Conservation (phyloP, 2,888 invertebrate species). For the Nineta flava region DNA sequence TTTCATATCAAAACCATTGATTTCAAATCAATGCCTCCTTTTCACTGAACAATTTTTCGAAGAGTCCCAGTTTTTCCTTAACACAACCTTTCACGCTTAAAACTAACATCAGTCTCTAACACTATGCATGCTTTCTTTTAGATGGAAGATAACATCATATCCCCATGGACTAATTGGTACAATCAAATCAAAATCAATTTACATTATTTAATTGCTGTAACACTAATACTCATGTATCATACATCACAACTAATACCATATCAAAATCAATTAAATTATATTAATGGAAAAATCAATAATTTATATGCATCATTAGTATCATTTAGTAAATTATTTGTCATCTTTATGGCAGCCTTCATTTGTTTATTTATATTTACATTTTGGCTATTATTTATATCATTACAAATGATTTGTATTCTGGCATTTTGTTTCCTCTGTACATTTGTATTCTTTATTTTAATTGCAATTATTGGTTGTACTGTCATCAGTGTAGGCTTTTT, state of each 20-base stretch:
- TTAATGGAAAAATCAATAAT: neutral
- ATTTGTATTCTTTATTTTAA: neutral
- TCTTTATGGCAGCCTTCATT: neutral
- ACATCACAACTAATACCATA: neutral
- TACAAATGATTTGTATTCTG: neutral
- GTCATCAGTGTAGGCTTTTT: neutral
- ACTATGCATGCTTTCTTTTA: no score
- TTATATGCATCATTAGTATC: neutral
- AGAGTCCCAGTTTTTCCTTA: no score
- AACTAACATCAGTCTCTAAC: no score
- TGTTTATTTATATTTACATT: constrained; percentile 1
- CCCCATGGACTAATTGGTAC: no score
- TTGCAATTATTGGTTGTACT: neutral
- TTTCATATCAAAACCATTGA: no score
- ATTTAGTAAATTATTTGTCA: neutral
- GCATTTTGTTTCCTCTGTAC: neutral
- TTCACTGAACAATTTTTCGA: no score
- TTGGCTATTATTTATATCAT: neutral
- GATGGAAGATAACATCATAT: no score
- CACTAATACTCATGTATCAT: no score
- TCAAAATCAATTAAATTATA: neutral
- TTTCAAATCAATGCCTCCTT: no score
- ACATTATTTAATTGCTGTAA: no score
- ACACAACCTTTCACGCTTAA: no score
- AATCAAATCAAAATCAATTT: no score